Evolutionary conservation across 2,888 invertebrate genomes (phyloP).

Genomic region (Platypus cylindrus): DNA sequence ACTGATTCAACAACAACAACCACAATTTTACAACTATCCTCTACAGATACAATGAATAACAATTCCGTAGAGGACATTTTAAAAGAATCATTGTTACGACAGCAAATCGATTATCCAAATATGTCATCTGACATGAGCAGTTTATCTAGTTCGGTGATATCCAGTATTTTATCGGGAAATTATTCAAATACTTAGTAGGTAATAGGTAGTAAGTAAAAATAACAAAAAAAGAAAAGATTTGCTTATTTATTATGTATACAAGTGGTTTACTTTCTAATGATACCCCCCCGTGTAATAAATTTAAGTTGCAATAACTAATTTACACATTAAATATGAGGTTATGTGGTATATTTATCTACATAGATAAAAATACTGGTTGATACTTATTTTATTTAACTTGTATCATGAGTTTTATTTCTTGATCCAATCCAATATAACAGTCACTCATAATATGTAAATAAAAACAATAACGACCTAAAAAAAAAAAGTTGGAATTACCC

Average conservation of each 20-base stretch:
- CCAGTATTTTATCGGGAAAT: conserved; percentile 29
- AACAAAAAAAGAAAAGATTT: too few relatives aligned
- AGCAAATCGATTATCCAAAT: conserved; percentile 28
- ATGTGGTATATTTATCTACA: too few relatives aligned
- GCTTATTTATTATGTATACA: too few relatives aligned
- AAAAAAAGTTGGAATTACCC: conserved; percentile 14
- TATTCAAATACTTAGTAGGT: conserved; percentile 10
- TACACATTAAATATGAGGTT: too few relatives aligned
- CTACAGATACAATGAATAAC: conserved; percentile 34
- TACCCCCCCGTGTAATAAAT: too few relatives aligned
- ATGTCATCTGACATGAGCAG: conserved; percentile 33
- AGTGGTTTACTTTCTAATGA: too few relatives aligned
- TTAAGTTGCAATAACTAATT: too few relatives aligned
- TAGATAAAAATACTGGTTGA: too few relatives aligned
- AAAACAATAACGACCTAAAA: conserved; percentile 60
- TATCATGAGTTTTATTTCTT: too few relatives aligned
- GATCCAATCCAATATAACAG: conserved; percentile 86
- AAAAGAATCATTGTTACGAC: conserved; percentile 18
- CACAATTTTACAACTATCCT: conserved; percentile 27
- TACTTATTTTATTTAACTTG: too few relatives aligned
- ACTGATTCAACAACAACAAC: too few relatives aligned
- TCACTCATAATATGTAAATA: conserved; percentile 83
- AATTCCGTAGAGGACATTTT: conserved; percentile 26
- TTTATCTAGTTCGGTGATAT: conserved; percentile 33
- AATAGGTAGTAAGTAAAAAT: too few relatives aligned